Conservation (phyloP, 2,113 vertebrate species). For the Pluvianellus socialis region DNA sequence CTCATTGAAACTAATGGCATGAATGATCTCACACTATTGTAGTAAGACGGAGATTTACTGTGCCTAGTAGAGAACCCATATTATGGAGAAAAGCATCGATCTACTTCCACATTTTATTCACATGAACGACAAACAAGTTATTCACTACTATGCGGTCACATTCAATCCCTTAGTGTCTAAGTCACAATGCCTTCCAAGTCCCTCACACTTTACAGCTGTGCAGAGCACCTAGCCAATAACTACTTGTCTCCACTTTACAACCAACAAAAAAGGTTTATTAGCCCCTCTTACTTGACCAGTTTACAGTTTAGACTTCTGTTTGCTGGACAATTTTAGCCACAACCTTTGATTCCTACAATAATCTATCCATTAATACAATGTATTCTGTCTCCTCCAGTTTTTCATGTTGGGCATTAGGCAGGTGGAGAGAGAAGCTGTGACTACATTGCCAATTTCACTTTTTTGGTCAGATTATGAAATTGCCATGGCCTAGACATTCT, state of each 20-base stretch:
- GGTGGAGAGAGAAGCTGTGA: background rate
- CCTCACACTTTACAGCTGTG: constrained; percentile 64
- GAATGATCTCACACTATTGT: constrained; percentile 70
- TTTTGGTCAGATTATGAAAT: background rate
- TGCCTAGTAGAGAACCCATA: constrained; percentile 68
- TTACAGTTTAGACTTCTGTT: constrained; percentile 20
- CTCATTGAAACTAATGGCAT: constrained; percentile 73
- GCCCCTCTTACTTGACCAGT: constrained; percentile 36
- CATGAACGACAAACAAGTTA: constrained; percentile 68
- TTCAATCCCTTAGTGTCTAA: constrained; percentile 55
- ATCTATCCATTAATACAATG: background rate
- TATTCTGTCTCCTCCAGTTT: background rate
- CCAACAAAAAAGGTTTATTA: constrained; percentile 49
- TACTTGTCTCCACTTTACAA: constrained; percentile 38
- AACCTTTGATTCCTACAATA: background rate
- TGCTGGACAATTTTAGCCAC: background rate
- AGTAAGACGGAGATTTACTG: constrained; percentile 69
- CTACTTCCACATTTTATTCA: constrained; percentile 73
- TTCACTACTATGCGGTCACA: constrained; percentile 53
- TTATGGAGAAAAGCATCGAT: constrained; percentile 71
- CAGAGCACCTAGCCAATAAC: constrained; percentile 65
- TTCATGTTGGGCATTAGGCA: background rate
- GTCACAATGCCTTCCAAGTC: constrained; percentile 60
- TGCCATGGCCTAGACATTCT: background rate
- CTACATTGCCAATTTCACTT: background rate